phyloP scores from a whole-genome alignment of 2,797 vertebrate species.

The Oophaga sylvatica region DNA sequence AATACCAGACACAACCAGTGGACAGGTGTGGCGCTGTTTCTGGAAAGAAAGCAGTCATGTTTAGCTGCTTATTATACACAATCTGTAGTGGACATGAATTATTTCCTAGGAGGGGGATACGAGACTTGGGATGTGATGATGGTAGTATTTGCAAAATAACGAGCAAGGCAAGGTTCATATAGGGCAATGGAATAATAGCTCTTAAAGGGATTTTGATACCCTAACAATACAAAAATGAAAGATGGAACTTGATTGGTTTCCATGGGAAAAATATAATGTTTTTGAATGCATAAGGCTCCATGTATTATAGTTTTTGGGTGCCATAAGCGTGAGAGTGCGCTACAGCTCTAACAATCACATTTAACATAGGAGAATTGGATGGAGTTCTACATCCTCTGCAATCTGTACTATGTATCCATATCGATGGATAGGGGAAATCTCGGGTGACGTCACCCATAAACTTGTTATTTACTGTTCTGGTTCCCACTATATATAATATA shows the following conservation, averaged over 20 bases:
- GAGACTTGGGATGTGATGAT: neutral
- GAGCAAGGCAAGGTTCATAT: neutral
- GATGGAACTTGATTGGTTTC: neutral
- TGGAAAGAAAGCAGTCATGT: neutral
- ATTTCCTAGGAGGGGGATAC: neutral
- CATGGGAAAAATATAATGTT: neutral
- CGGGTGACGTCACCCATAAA: neutral
- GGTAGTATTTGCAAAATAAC: neutral
- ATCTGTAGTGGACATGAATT: neutral
- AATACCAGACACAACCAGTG: too few species aligned
- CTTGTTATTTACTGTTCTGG: conserved; percentile 58
- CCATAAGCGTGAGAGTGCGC: neutral
- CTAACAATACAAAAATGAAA: too few species aligned
- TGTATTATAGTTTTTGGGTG: neutral
- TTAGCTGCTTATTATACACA: neutral
- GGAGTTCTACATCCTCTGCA: neutral
- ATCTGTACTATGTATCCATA: neutral
- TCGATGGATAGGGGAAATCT: neutral
- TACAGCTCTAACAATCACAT: neutral
- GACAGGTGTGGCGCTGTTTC: too few species aligned
- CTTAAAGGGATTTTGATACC: neutral
- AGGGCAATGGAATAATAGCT: neutral
- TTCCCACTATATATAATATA: conserved; percentile 62
- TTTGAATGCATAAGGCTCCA: neutral
- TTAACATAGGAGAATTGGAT: neutral